Percentiles rank a stretch among this genome's conserved stretches.
These are phyloP conservation scores for Pocota personata DNA, from an alignment of 2,888 invertebrate genomes.

Conservation along the genomic window DNA sequence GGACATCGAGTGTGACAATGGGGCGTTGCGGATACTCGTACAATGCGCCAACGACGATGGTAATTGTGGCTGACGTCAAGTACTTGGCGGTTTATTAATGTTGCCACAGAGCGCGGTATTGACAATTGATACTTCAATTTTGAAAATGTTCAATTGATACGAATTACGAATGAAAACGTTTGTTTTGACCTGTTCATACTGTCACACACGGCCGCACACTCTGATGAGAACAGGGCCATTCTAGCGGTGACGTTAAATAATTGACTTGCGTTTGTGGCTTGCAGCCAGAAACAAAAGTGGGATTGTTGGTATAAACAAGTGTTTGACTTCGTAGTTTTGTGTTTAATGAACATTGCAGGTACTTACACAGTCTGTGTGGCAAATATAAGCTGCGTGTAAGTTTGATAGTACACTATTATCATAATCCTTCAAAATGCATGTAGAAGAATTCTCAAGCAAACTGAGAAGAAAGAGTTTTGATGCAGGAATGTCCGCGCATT, in stretches of 20 bases:
- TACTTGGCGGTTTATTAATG: constrained; percentile 21
- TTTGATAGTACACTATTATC: too few relatives aligned
- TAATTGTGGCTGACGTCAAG: constrained; percentile 32
- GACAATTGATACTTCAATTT: constrained; percentile 38
- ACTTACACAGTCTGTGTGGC: neutral
- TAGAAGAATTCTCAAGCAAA: too few relatives aligned
- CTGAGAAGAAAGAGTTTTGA: too few relatives aligned
- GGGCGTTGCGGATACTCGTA: neutral
- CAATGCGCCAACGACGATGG: neutral
- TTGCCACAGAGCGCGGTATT: constrained; percentile 1
- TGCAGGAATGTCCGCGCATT: too few relatives aligned
- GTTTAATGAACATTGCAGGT: neutral
- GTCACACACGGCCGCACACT: neutral
- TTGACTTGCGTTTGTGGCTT: constrained; percentile 8
- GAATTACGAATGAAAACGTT: neutral
- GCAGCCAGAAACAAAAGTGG: neutral
- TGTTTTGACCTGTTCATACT: constrained; percentile 3
- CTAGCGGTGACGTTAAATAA: constrained; percentile 6
- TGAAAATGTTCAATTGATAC: constrained; percentile 15
- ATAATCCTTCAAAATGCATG: too few relatives aligned
- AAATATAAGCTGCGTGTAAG: neutral
- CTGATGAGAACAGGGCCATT: neutral
- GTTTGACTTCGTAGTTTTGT: neutral
- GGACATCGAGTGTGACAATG: neutral
- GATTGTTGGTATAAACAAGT: neutral